Conservation (phyloP, 2,797 vertebrate species). For the Balearica regulorum region DNA sequence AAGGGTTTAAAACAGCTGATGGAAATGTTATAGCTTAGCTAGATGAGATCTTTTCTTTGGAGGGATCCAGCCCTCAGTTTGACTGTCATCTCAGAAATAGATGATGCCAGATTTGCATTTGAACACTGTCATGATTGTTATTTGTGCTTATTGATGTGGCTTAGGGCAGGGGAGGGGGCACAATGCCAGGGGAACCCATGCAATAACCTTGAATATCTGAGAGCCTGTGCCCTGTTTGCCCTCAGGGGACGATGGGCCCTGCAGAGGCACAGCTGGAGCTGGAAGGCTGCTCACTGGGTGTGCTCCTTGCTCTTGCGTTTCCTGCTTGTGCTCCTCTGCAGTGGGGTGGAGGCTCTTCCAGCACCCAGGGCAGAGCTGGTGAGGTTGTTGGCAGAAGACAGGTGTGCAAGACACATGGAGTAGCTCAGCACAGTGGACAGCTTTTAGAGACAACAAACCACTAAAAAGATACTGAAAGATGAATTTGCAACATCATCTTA, state of each 20-base stretch:
- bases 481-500: neutral
- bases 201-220: neutral
- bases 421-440: accelerated
- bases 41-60: neutral
- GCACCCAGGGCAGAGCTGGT: neutral
- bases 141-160: neutral
- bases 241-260: neutral
- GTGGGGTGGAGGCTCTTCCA: accelerated
- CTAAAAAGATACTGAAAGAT: neutral
- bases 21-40: neutral
- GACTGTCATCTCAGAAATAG: neutral
- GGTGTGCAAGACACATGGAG: accelerated
- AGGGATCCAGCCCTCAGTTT: neutral
- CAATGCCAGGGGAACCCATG: neutral
- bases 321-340: neutral
- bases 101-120: neutral
- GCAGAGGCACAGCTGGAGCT: neutral
- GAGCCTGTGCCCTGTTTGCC: neutral
- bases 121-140: neutral
- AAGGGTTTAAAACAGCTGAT: neutral
- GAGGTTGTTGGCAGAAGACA: neutral
- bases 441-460: neutral
- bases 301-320: neutral
- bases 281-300: neutral
- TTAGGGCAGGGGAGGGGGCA: neutral